Evolutionary conservation across 2,888 invertebrate species (phyloP).

Genomic region (Campoplex nolae): DNA sequence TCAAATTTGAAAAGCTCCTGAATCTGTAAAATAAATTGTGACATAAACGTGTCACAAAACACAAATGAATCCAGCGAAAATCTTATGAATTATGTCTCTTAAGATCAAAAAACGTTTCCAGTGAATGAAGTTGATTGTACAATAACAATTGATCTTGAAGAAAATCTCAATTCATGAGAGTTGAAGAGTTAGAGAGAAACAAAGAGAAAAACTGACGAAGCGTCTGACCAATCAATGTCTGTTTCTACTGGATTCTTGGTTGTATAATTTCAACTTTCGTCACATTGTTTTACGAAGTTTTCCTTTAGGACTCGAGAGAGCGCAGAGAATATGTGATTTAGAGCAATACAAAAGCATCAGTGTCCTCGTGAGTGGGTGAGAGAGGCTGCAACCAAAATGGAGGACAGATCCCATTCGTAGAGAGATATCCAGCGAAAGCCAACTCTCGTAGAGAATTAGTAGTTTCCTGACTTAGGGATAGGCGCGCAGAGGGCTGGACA

Average conservation of each 20-base stretch:
- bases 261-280: background rate
- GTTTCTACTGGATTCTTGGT: constrained; percentile 17
- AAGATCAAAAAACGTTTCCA: background rate
- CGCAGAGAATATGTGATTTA: constrained; percentile 4
- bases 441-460: constrained; percentile 73
- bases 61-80: background rate
- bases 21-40: background rate
- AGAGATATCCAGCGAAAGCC: constrained; percentile 69
- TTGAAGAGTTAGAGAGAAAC: background rate
- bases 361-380: background rate
- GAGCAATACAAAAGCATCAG: constrained; percentile 44
- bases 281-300: background rate
- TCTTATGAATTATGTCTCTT: background rate
- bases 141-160: background rate
- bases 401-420: constrained; percentile 13
- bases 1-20: background rate
- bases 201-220: background rate
- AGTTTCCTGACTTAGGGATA: constrained; percentile 54
- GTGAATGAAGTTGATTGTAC: background rate
- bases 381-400: constrained; percentile 7
- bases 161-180: background rate
- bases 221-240: constrained; percentile 17
- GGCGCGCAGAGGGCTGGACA: constrained; percentile 24
- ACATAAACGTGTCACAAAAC: background rate
- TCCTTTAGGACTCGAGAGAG: background rate